Evolutionary conservation across 2,797 vertebrate species (phyloP), one percentile per base, ranked within the genome.

Genomic region (Oreochromis mossambicus): DNA sequence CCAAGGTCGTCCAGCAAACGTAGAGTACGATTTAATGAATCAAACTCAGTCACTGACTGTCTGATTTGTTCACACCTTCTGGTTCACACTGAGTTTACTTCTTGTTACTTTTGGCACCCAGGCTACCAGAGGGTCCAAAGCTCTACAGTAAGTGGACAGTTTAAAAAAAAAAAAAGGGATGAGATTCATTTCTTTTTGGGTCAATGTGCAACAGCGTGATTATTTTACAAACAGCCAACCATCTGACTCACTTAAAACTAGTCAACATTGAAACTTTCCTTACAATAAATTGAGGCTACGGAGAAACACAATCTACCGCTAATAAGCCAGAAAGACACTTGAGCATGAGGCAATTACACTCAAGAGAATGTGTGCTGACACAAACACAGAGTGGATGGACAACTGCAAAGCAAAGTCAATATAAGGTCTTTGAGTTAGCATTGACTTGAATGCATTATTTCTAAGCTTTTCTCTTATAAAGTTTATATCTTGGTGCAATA

Each of bases 301-400:
- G 70, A 78, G 46, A 80, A 84, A 79, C 56, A 81, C 4, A 52
- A 82, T 82, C 46, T 61, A 38, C 56, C 38, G 8, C 48, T 86
- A 83, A 88, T 58, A 81, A 80, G 46, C 52, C 79, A 79, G 17
- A 78, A 51, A 81, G 63, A 63, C 76, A 77, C 83, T 89, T 86
- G 77, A 86, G 83, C 86, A 86, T 84, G 76, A 86, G 32, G 32
- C 56, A 79, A 73, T 87, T 80, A 73, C 77, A 43, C 24, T 13
- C 17, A 21, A 29, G 51, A 82, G 51, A 81, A 83, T 84, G 61
- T 82, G 63, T 34, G 41, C 54, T 41, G 52, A 78, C 29, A 75
- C 32, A 66, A 75, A 66, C 21, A 38, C 43, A 77, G 56, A 58
- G 36, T 24, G 32, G 46, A 73, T 68, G 78, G 56, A 81, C 43